phyloP scores from a whole-genome alignment of 1,140 invertebrate genomes.

The Aporrectodea caliginosa region DNA sequence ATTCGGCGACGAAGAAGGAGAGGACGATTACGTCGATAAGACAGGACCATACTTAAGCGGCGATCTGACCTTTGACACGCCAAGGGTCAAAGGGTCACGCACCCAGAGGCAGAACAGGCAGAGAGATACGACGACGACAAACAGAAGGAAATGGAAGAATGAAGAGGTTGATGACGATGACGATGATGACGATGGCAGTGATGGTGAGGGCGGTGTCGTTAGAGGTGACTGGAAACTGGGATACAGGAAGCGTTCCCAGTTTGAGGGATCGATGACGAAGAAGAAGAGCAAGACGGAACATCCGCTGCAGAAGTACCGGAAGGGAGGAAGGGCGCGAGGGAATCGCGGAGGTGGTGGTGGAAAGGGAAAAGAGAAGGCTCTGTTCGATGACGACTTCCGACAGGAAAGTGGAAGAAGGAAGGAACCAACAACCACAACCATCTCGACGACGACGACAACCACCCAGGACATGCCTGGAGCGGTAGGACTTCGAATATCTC shows the following conservation, averaged over 20 bases:
- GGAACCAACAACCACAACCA: background rate
- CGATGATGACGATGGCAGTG: conserved; percentile 2
- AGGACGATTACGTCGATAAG: background rate
- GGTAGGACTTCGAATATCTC: no score
- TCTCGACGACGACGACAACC: background rate
- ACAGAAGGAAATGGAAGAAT: conserved; percentile 6
- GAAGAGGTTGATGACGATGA: background rate
- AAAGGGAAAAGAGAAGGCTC: conserved; percentile 29
- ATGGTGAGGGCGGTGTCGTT: background rate
- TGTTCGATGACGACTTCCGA: background rate
- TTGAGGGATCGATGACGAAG: conserved; percentile 25
- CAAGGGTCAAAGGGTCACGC: background rate
- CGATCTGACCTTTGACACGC: no score
- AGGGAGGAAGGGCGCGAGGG: conserved; percentile 30
- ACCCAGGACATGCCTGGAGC: background rate
- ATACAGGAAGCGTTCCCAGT: background rate
- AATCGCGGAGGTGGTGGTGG: conserved; percentile 33
- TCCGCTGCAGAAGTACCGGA: conserved; percentile 24
- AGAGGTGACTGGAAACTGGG: background rate
- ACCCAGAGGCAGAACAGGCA: background rate
- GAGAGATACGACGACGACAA: background rate
- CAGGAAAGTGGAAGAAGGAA: background rate
- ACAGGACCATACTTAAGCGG: no score
- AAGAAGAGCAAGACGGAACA: conserved; percentile 35
- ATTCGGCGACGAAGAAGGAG: background rate